Base-by-base conservation (phyloP, 2,888 invertebrate species). In the Zygaena filipendulae region DNA sequence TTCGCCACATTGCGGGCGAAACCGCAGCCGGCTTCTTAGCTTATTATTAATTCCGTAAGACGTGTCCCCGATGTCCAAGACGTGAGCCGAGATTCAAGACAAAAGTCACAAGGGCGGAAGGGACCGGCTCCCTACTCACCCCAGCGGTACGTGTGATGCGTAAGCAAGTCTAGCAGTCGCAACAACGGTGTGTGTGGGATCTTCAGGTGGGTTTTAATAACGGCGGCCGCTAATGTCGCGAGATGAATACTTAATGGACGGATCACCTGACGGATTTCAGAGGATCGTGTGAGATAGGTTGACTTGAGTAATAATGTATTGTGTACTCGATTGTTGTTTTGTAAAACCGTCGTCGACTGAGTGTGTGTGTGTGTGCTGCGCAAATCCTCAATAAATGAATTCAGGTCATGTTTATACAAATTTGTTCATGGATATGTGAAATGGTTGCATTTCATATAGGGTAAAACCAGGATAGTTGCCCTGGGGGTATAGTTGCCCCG, bases 31-130 rank as follows among this genome's bases (percentile, higher is more conserved):
- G 62, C 67, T 66, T 68, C 74, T 71, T 69, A 74, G 79, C 77
- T 81, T 81, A 81, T 81, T 81, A 81, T 81, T 80, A 81, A 81
- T 81, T 81, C 81, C 59, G 75, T 77, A 79, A 80, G 81, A 81
- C 77, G 69, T 77, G 77, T 69, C 75, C 79, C 77, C 80, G 74
- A 80, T 81, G 81, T 80, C 81, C 81, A 72, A 71, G 79, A 80
- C 80, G 80, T 81, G 81, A 59, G 68, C 77, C 39, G 77, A 70
- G 79, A 80, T 75, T 75, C 70, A 64, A 75, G 74, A 74, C 79
- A 79, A 79, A 81, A 80, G 77, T 79, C 75, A 66, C 59, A 53
- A 53, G 66, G 69, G 66, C 66, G 70, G 71, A 74, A 72, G 72
- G 68, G 64, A 49, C 50, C 45, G 45, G 29, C 30, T 42, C 27